Percentiles rank a stretch among this genome's conserved stretches.
phyloP scores from a whole-genome alignment of 2,888 invertebrate species.

The Leptinotarsa juncta region DNA sequence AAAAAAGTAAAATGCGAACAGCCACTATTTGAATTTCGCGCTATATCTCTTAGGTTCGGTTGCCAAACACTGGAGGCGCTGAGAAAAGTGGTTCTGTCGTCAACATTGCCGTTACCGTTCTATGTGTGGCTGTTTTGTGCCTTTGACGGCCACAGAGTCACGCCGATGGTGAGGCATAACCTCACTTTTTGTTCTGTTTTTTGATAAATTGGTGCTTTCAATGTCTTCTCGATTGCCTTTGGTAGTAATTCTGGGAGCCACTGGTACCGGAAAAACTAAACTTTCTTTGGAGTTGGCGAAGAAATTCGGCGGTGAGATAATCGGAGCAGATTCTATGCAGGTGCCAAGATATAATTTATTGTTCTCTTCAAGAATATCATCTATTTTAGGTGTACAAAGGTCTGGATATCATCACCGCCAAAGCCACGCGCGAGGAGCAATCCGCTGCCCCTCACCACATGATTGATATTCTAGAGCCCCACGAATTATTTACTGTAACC shows the following conservation, averaged over 20 bases:
- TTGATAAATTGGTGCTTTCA: not conserved
- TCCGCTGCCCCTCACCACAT: constrained; percentile 85
- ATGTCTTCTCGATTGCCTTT: constrained; percentile 69
- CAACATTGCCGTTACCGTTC: no score
- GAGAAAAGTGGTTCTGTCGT: no score
- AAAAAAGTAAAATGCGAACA: no score
- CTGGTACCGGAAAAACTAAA: constrained; percentile 98
- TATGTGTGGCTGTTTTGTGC: no score
- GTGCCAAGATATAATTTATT: constrained; percentile 65
- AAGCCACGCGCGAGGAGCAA: constrained; percentile 86
- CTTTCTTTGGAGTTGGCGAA: constrained; percentile 91
- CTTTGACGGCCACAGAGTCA: no score
- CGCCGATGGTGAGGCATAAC: not conserved
- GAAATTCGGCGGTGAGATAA: constrained; percentile 88
- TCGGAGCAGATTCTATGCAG: constrained; percentile 99
- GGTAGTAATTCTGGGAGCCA: constrained; percentile 94
- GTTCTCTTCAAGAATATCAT: not conserved
- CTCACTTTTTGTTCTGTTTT: not conserved
- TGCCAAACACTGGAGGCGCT: no score
- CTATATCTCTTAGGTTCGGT: no score
- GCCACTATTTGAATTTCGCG: no score
- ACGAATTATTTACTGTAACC: constrained; percentile 82
- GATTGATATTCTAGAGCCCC: constrained; percentile 86
- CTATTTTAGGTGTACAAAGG: constrained; percentile 88
- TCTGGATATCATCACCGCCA: constrained; percentile 92